A percentile compares a stretch with the other conserved stretches of the same genome.
Conservation (phyloP, 2,888 invertebrate species). For the Steinernema hermaphroditum region DNA sequence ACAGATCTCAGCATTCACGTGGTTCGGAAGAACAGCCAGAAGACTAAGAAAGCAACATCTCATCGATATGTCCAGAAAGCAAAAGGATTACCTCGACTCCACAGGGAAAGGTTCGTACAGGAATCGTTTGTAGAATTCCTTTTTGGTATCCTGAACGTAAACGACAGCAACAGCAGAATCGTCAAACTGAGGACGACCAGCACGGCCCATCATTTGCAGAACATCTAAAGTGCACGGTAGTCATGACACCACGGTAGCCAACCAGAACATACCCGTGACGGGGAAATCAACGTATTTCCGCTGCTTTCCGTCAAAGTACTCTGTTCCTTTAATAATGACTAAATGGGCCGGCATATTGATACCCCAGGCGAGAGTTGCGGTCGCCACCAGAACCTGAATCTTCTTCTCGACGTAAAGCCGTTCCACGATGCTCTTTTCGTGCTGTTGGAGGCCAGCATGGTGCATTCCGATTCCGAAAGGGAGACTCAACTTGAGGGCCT, state of each 20-base stretch:
- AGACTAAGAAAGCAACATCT: too few species aligned
- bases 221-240: conserved; percentile 74
- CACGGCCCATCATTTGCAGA: conserved; percentile 98
- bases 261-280: conserved; percentile 86
- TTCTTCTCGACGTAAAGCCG: conserved; percentile 60
- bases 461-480: conserved; percentile 98
- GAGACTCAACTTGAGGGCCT: conserved; percentile 86
- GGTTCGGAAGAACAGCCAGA: conserved; percentile 86
- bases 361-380: conserved; percentile 97
- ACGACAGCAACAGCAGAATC: conserved; percentile 77
- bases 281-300: conserved; percentile 98
- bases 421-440: conserved; percentile 86
- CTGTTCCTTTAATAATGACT: conserved; percentile 97
- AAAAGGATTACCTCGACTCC: conserved; percentile 76
- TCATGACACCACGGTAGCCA: conserved; percentile 3
- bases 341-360: conserved; percentile 98
- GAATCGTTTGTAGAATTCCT: conserved; percentile 98
- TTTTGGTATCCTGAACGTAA: conserved; percentile 80
- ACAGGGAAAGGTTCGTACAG: conserved; percentile 98
- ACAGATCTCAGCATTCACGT: conserved; percentile 89
- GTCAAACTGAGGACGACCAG: conserved; percentile 95
- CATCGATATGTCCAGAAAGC: too few species aligned
- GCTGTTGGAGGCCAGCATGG: conserved; percentile 93
- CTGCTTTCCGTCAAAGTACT: conserved; percentile 94
- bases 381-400: conserved; percentile 83